These are phyloP conservation scores for Eulemur rubriventer DNA, from an alignment of 2,797 vertebrate species.

Conservation along the genomic window DNA sequence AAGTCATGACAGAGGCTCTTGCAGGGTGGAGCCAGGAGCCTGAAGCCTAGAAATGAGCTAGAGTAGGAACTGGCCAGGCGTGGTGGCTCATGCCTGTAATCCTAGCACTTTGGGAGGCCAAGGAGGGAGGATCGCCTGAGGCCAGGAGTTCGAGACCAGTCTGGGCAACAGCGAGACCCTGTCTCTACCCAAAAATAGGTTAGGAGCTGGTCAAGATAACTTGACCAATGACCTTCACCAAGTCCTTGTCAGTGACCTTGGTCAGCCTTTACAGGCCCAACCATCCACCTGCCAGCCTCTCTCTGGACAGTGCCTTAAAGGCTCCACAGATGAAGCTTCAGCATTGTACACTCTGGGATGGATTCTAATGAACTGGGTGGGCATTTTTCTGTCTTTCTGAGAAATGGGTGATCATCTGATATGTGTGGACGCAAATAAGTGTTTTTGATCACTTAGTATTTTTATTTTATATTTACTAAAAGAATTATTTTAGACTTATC, in stretches of 20 bases:
- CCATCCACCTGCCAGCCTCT: not conserved
- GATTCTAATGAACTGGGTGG: not conserved
- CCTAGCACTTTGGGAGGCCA: too few relatives aligned
- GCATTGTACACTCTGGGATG: not conserved
- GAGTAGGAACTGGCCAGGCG: not conserved
- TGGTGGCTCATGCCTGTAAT: too few relatives aligned
- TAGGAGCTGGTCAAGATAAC: not conserved
- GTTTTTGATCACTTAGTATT: not conserved
- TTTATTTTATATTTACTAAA: conserved; percentile 15
- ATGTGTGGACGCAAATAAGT: not conserved
- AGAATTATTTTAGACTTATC: not conserved
- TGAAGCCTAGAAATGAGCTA: not conserved
- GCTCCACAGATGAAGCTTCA: not conserved
- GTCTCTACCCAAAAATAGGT: not conserved
- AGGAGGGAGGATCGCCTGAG: too few relatives aligned
- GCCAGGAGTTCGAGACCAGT: too few relatives aligned
- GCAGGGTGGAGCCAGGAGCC: not conserved
- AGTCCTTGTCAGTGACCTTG: not conserved
- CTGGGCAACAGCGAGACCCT: too few relatives aligned
- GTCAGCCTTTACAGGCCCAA: not conserved
- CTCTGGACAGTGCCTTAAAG: not conserved
- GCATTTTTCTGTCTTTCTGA: not conserved
- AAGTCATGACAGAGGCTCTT: not conserved
- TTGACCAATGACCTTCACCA: not conserved
- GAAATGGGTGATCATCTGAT: not conserved